These are phyloP conservation scores for Psittacula derbiana DNA, from an alignment of 2,797 vertebrate genomes.

Conservation along the genomic window DNA sequence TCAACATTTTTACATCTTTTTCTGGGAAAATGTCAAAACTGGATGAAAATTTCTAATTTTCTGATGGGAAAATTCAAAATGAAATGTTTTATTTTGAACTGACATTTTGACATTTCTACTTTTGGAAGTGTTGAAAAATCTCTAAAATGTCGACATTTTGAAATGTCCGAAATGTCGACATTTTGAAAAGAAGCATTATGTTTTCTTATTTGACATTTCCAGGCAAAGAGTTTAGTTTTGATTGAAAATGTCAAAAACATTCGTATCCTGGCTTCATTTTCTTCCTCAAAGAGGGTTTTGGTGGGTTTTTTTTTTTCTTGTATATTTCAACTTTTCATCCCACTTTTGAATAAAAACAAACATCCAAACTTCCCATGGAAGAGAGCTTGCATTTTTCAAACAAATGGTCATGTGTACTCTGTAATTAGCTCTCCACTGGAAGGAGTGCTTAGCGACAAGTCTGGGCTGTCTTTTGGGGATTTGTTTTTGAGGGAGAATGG, in stretches of 20 bases:
- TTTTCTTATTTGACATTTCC: conserved; percentile 72
- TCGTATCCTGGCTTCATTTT: conserved; percentile 66
- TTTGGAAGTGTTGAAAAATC: conserved; percentile 65
- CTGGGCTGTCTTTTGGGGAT: background rate
- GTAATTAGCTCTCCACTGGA: conserved; percentile 5
- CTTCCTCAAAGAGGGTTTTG: conserved; percentile 23
- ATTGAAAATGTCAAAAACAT: conserved; percentile 72
- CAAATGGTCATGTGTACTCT: conserved; percentile 28
- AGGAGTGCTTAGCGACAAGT: background rate
- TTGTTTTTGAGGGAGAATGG: background rate
- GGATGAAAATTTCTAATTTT: conserved; percentile 68
- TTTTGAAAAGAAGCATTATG: conserved; percentile 70
- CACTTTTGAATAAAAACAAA: conserved; percentile 66
- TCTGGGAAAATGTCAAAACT: conserved; percentile 47
- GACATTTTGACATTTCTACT: conserved; percentile 68
- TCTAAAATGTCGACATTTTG: conserved; percentile 64
- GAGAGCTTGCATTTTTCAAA: conserved; percentile 41
- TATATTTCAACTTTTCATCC: conserved; percentile 64
- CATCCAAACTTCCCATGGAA: conserved; percentile 56
- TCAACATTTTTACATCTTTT: conserved; percentile 29
- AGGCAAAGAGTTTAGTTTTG: conserved; percentile 70
- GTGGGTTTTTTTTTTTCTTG: conserved; percentile 2
- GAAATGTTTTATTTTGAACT: conserved; percentile 63
- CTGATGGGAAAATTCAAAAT: conserved; percentile 60
- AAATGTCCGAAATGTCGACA: conserved; percentile 66